These are phyloP conservation scores for Hiodon alosoides DNA, from an alignment of 2,113 vertebrate genomes.

Conservation along the genomic window DNA sequence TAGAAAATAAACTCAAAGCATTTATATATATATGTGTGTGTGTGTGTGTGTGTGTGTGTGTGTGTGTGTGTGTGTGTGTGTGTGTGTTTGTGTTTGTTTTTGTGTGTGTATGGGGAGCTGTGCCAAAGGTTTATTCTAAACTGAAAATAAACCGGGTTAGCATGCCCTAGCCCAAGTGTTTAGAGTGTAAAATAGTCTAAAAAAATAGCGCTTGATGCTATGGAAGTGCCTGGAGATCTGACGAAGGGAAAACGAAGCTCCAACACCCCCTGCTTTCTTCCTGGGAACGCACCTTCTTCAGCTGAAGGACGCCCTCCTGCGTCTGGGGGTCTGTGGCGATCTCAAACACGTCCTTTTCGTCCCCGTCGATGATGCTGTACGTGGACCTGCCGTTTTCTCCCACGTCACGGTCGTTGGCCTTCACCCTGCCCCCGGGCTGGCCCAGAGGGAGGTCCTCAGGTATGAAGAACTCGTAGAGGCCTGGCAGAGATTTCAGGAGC, in stretches of 20 bases:
- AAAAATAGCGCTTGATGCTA: neutral
- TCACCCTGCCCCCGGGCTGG: slow-evolving; percentile 82
- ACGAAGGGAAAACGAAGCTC: neutral
- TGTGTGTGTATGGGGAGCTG: too few relatives aligned
- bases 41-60: too few relatives aligned
- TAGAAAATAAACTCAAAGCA: too few relatives aligned
- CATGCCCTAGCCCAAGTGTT: too few relatives aligned
- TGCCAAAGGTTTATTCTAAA: too few relatives aligned
- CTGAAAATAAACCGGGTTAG: too few relatives aligned
- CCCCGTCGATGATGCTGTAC: slow-evolving; percentile 87
- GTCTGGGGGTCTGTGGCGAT: slow-evolving; percentile 80
- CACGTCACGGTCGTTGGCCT: slow-evolving; percentile 85
- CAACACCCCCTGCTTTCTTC: neutral
- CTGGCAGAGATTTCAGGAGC: slow-evolving; percentile 53
- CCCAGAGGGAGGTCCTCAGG: slow-evolving; percentile 82
- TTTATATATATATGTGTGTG: too few relatives aligned
- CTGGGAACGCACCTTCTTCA: slow-evolving; percentile 76
- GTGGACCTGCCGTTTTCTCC: slow-evolving; percentile 89
- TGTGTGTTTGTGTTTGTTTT: too few relatives aligned
- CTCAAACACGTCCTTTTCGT: slow-evolving; percentile 84
- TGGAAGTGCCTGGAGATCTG: too few relatives aligned
- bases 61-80: too few relatives aligned
- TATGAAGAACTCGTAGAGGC: slow-evolving; percentile 90
- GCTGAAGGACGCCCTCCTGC: slow-evolving; percentile 84
- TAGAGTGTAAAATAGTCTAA: neutral